A percentile compares a stretch with the other conserved stretches of the same genome.
Evolutionary conservation across 2,797 vertebrate genomes (phyloP).

Genomic region (Phaenicophaeus curvirostris): DNA sequence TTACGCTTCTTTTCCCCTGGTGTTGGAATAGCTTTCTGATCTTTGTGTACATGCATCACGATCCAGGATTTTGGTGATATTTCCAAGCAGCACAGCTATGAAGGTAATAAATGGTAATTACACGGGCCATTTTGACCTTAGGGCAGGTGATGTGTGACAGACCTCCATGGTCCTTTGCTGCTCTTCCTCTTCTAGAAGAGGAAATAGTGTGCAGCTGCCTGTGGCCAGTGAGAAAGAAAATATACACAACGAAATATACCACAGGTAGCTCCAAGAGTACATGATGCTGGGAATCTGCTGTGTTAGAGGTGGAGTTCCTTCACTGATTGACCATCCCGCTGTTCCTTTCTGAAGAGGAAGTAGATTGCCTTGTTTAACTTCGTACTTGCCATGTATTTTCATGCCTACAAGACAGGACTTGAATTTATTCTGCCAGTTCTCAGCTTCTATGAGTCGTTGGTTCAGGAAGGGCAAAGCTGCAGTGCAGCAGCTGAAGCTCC

Average conservation of each 20-base stretch:
- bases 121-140: background rate
- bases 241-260: background rate
- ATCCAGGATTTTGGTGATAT: background rate
- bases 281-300: background rate
- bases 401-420: background rate
- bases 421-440: background rate
- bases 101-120: background rate
- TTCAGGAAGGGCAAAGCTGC: background rate
- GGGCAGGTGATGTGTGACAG: background rate
- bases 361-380: background rate
- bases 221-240: accelerated
- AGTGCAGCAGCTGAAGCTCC: background rate
- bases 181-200: background rate
- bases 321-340: background rate
- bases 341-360: background rate
- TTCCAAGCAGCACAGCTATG: background rate
- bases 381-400: background rate
- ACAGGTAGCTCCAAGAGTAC: background rate
- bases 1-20: background rate
- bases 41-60: background rate
- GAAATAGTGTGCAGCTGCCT: background rate
- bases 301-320: background rate
- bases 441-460: background rate
- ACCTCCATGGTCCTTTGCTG: background rate
- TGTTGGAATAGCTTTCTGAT: background rate